Evolutionary conservation across 2,113 vertebrate genomes (phyloP), one percentile per base, ranked within the genome.

Genomic region (Nycticebus coucang): DNA sequence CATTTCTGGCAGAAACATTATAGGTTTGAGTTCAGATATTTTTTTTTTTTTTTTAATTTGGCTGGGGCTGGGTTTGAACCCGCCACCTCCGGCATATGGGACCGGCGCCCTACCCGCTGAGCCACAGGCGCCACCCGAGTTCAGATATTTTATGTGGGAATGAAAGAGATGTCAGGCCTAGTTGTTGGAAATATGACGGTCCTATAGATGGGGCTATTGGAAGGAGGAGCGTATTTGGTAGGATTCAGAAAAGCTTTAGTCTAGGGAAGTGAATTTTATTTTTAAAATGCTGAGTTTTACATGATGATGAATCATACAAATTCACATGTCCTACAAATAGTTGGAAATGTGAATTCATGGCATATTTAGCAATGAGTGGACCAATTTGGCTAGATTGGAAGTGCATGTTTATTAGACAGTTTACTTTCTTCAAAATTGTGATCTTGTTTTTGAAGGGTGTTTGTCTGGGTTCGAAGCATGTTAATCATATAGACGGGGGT

Each of bases 281-380:
- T 97, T 96, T 97, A 92, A 97, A 96, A 87, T 93, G 93, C 91
- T 80, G 71, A 89, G 79, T 95, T 95, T 89, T 97, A 84, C 59
- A 22, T 95, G 94, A 35, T 95, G 91, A 96, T 95, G 96, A 96
- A 87, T 97, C 96, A 97, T 89, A 57, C 37, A 96, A 79, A 96
- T 92, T 93, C 96, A 87, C 87, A 94, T 96, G 96, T 94, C 95
- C 95, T 97, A 83, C 87, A 87, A 60, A 94, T 96, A 96, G 96
- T 68, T 95, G 77, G 89, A 80, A 92, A 77, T 93, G 59, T 80
- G 87, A 95, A 66, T 86, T 35, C 60, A 15, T 69, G 74, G 57
- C 82, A 79, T 95, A 87, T 96, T 96, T 96, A 93, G 96, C 87
- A 91, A 7, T 55, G 89, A 95, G 94, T 68, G 37, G 89, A 96